These are phyloP conservation scores for Lagodon rhomboides DNA, from an alignment of 2,797 vertebrate genomes.

Conservation along the genomic window DNA sequence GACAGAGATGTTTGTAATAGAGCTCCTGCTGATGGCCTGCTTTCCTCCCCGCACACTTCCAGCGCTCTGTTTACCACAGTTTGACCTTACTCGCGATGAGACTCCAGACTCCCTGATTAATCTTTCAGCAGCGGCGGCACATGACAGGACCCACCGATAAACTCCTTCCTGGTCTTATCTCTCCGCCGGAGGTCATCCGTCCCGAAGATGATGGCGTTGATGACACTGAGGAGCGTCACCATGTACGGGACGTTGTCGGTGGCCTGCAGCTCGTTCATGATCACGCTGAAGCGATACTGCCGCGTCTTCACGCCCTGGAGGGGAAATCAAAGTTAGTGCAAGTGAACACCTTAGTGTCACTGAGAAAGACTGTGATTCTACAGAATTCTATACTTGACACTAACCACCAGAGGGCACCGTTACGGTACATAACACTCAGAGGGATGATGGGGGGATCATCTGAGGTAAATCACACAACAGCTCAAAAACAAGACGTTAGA, in stretches of 20 bases:
- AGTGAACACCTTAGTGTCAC: neutral
- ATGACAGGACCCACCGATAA: constrained; percentile 88
- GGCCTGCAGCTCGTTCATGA: constrained; percentile 93
- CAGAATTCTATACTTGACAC: neutral
- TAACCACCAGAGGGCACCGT: constrained; percentile 52
- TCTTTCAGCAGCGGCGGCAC: constrained; percentile 4
- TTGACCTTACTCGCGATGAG: constrained; percentile 36
- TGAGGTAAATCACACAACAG: neutral
- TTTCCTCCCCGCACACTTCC: constrained; percentile 48
- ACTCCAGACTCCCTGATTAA: constrained; percentile 7
- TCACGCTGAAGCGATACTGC: constrained; percentile 97
- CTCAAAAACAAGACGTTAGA: neutral
- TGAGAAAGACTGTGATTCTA: neutral
- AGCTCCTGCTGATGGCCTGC: constrained; percentile 58
- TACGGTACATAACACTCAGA: neutral
- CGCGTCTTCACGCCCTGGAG: constrained; percentile 91
- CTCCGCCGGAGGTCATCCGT: constrained; percentile 90
- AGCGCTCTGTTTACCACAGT: constrained; percentile 9
- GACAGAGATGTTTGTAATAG: constrained; percentile 66
- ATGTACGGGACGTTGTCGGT: constrained; percentile 95
- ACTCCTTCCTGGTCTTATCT: constrained; percentile 94
- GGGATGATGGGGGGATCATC: neutral
- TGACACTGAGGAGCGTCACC: constrained; percentile 94
- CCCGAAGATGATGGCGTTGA: constrained; percentile 96
- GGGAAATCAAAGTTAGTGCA: constrained; percentile 23